Percentiles rank a stretch among this genome's conserved stretches.
phyloP scores from a whole-genome alignment of 2,797 vertebrate genomes.

The Hipposideros larvatus region DNA sequence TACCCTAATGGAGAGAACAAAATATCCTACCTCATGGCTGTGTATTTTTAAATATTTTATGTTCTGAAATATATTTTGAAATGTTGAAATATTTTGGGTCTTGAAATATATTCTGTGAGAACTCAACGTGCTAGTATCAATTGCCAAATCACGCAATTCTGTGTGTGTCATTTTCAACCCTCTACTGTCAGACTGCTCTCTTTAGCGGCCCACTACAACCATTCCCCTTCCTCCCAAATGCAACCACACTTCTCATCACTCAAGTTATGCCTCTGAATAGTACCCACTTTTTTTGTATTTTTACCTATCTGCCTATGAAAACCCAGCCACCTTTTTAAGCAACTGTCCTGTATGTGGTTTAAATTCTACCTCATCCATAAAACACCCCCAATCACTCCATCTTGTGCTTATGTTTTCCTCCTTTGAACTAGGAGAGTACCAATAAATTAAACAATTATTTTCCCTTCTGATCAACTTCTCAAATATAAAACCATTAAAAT shows the following conservation, averaged over 20 bases:
- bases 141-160: background rate
- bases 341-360: background rate
- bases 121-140: background rate
- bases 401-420: background rate
- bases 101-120: background rate
- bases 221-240: background rate
- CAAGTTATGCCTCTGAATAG: background rate
- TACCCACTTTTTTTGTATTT: background rate
- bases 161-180: background rate
- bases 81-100: background rate
- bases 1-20: background rate
- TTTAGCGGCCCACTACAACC: background rate
- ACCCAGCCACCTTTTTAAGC: background rate
- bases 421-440: background rate
- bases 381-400: background rate
- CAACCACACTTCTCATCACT: background rate
- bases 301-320: background rate
- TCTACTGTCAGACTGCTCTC: background rate
- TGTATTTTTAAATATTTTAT: constrained; percentile 9
- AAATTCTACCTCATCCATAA: background rate
- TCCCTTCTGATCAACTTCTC: background rate
- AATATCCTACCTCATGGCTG: background rate
- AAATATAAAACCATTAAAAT: background rate
- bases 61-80: background rate
- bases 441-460: background rate